Evolutionary conservation across 2,113 vertebrate genomes (phyloP).

Genomic region (Tetraodon nigroviridis): DNA sequence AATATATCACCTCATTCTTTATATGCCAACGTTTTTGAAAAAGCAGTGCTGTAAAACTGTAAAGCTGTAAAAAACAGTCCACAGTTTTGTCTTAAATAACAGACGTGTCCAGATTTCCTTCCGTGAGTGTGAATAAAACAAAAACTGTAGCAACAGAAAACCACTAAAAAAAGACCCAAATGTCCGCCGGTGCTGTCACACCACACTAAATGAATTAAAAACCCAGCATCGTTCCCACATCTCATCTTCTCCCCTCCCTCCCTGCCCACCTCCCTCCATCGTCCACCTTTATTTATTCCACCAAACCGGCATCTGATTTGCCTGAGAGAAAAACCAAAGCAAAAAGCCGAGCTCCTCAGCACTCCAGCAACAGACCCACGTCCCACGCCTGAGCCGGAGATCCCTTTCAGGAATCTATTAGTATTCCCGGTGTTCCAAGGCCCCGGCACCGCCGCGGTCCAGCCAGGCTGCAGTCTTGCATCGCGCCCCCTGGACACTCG

Average conservation of each 20-base stretch:
- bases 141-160: too few species aligned
- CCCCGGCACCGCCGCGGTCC: neutral
- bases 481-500: conserved; percentile 13
- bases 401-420: conserved; percentile 10
- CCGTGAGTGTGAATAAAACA: too few species aligned
- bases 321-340: neutral
- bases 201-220: too few species aligned
- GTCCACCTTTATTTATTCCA: conserved; percentile 16
- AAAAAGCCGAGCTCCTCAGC: neutral
- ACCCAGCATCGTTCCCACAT: conserved; percentile 36
- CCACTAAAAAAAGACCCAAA: too few species aligned
- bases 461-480: conserved; percentile 17
- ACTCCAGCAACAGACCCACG: neutral
- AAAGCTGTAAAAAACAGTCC: too few species aligned
- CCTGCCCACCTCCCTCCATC: conserved; percentile 30
- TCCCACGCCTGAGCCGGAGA: neutral
- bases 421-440: conserved; percentile 11
- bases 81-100: too few species aligned
- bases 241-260: conserved; percentile 9
- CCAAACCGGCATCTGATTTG: conserved; percentile 17
- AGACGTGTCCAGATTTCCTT: too few species aligned
- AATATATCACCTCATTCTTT: too few species aligned
- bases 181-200: too few species aligned
- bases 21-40: too few species aligned
- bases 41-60: too few species aligned